Percentiles rank a stretch among this genome's conserved stretches.
Conservation (phyloP, 2,113 vertebrate species). For the Microtus pennsylvanicus region DNA sequence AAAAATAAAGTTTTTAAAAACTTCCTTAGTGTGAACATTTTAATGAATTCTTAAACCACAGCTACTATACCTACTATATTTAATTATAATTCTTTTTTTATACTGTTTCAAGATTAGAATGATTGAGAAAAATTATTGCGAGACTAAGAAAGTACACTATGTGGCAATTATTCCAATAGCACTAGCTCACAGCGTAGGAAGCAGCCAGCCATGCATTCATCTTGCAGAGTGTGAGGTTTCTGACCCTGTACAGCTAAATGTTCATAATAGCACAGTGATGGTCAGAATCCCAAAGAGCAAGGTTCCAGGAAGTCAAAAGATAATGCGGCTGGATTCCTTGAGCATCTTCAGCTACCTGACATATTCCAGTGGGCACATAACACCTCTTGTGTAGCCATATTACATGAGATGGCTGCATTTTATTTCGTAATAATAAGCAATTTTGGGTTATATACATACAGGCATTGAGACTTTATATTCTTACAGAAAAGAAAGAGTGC, state of each 20-base stretch:
- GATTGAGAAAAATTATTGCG: not conserved
- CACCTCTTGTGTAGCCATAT: not conserved
- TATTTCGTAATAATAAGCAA: not conserved
- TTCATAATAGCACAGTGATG: not conserved
- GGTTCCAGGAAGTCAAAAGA: not conserved
- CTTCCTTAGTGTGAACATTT: not conserved
- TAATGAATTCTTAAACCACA: not conserved
- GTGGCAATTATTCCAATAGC: not conserved
- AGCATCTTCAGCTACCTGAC: not conserved
- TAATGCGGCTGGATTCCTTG: not conserved
- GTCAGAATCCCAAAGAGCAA: slow-evolving; percentile 6
- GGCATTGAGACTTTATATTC: not conserved
- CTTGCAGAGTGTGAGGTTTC: not conserved
- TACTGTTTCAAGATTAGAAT: slow-evolving; percentile 33
- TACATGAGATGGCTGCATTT: not conserved
- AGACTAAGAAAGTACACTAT: not conserved
- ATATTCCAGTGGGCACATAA: not conserved
- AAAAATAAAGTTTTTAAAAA: not conserved
- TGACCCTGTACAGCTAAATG: not conserved
- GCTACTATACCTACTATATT: not conserved
- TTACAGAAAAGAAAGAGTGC: not conserved
- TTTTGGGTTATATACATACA: not conserved
- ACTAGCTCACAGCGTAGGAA: not conserved
- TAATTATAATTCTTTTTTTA: not conserved
- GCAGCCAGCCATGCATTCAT: not conserved